A percentile compares a stretch with the other conserved stretches of the same genome.
These are phyloP conservation scores for Polymixis flavicincta DNA, from an alignment of 2,888 invertebrate genomes.

Conservation along the genomic window DNA sequence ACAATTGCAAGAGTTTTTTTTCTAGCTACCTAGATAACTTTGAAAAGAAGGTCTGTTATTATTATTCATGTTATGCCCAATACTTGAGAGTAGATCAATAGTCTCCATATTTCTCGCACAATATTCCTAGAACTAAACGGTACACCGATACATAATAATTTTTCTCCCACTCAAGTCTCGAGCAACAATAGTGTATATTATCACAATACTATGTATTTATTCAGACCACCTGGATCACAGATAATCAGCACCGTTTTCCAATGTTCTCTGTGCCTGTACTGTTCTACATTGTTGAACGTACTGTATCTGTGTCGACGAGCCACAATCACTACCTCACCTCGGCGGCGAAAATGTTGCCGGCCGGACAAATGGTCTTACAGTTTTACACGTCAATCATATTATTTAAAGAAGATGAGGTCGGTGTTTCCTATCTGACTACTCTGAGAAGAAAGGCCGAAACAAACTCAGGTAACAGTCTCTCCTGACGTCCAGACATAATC, in stretches of 20 bases:
- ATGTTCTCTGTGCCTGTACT: constrained; percentile 18
- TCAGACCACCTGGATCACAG: constrained; percentile 51
- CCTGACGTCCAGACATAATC: too few relatives aligned
- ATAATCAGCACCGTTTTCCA: constrained; percentile 40
- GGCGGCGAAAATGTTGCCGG: constrained; percentile 8
- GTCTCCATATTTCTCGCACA: constrained; percentile 7
- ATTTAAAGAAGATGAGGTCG: too few relatives aligned
- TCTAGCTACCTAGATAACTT: too few relatives aligned
- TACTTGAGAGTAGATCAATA: background rate
- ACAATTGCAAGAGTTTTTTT: too few relatives aligned
- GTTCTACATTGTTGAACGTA: constrained; percentile 18
- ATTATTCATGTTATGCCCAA: background rate
- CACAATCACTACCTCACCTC: background rate
- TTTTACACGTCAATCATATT: too few relatives aligned
- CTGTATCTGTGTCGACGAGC: constrained; percentile 2
- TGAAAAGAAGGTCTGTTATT: background rate
- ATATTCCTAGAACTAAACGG: constrained; percentile 21
- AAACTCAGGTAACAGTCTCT: too few relatives aligned
- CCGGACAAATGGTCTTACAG: too few relatives aligned
- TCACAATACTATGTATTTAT: constrained; percentile 50
- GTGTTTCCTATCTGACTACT: too few relatives aligned
- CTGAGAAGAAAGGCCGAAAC: too few relatives aligned
- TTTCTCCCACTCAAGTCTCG: constrained; percentile 50
- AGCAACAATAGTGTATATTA: constrained; percentile 39
- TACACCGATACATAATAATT: constrained; percentile 36